These are phyloP conservation scores for Xestia ashworthii DNA, from an alignment of 2,888 invertebrate genomes.

Conservation along the genomic window DNA sequence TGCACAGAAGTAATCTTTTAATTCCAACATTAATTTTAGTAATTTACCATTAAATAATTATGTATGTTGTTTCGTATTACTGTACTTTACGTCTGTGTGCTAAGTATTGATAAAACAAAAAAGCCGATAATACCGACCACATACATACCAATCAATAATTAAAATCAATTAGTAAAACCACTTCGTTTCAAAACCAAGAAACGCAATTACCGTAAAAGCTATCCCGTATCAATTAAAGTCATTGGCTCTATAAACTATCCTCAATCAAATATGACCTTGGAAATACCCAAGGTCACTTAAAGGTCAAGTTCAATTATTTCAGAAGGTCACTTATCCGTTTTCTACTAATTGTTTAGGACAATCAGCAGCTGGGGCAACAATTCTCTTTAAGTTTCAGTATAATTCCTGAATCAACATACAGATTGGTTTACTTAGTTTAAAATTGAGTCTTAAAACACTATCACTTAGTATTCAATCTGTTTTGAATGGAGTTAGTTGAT, in stretches of 20 bases:
- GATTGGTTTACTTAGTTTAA: slow-evolving; percentile 42
- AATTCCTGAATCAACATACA: slow-evolving; percentile 50
- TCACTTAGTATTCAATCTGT: slow-evolving; percentile 45
- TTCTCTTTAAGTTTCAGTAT: slow-evolving; percentile 36
- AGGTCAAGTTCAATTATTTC: slow-evolving; percentile 13
- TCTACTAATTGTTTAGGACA: slow-evolving; percentile 17
- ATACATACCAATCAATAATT: background rate
- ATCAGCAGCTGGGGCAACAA: slow-evolving; percentile 32
- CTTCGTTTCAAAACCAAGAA: background rate
- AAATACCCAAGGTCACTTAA: slow-evolving; percentile 8
- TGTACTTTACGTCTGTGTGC: no score
- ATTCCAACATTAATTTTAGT: background rate
- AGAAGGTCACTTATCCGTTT: slow-evolving; percentile 9
- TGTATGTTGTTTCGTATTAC: no score
- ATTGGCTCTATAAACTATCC: background rate
- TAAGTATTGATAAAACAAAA: no score
- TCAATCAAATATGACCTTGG: slow-evolving; percentile 11
- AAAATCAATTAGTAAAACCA: background rate
- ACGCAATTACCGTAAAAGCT: background rate
- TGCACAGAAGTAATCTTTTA: background rate
- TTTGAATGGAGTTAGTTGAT: slow-evolving; percentile 29
- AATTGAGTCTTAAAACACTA: slow-evolving; percentile 42
- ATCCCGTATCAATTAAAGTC: background rate
- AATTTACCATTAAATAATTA: background rate
- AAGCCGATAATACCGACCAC: no score